Evolutionary conservation across 2,888 invertebrate species (phyloP), one percentile per base, ranked within the genome.

Genomic region (Spilarctia lutea): DNA sequence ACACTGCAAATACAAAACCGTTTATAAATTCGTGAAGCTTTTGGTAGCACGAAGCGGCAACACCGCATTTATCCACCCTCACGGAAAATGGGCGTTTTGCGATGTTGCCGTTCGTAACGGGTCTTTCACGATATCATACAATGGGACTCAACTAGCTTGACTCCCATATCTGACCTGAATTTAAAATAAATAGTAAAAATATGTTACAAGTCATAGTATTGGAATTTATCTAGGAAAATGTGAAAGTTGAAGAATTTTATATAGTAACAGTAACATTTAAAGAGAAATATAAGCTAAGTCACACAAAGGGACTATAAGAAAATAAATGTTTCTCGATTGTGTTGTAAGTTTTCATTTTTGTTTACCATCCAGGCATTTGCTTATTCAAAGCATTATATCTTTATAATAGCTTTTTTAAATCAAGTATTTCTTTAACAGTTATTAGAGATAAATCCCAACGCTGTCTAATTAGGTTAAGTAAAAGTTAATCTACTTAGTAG

Each of bases 1-100:
- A 63, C 24, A 68, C 18, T 48, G 33, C 56, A 69, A 56, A 69
- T 56, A 69, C 69, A 69, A 69, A 7, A 33, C 48, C 30, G 68
- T 52, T 52, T 33, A 35, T 33, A 60, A 60, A 70, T 39, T 63
- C 35, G 70, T 70, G 48, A 42, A 70, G 60, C 30, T 63, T 63
- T 42, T 16, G 71, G 71, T 71, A 45, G 42, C 65, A 71, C 71
- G 48, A 24, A 71, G 13, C 45, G 71, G 71, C 71, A 71, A 65
- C 71, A n/a, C 65, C 45, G 71, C 71, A 33, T 45, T 33, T 45
- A 65, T 33, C 33, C 65, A 33, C 70, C 70, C 33, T 45, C 45
- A 30, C 63, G 27, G 65, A 45, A 65, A 30, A 48, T 65, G 65
- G 48, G 71, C 39, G 71, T 71, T 30, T 48, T 65, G 71, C 71